Base-by-base conservation (phyloP, 2,113 vertebrate genomes). In the Arvicanthis niloticus region DNA sequence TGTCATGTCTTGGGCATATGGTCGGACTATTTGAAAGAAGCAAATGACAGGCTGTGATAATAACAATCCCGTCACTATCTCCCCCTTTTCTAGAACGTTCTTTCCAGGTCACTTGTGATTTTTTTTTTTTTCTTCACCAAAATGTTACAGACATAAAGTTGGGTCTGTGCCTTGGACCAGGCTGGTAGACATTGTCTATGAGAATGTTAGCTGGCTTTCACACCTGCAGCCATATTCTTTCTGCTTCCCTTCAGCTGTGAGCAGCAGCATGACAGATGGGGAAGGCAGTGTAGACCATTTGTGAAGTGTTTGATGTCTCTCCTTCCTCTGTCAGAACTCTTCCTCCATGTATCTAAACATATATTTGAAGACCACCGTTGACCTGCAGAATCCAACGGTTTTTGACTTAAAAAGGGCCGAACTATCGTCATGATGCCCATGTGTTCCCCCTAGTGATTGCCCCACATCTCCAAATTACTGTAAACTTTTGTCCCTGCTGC, bases 11-110 rank as follows among this genome's bases (percentile, higher is more conserved):
- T 75, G 70, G 92, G 67, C 75, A 91, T 87, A 51, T 62, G 81
- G 42, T 76, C 62, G 73, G 92, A 81, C 62, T 65, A 31, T 62
- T 89, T n/a, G 19, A 45, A 95, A 78, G 94, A 92, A 93, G 56
- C 72, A 56, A 62, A 34, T 48, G 56, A 51, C 48, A 95, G 73
- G 31, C 65, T 21, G 48, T 65, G 48, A 60, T 60, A 75, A 56
- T 95, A 37, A 19, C 68, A 40, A 77, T 65, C n/a, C 37, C 60
- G 5, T 9, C 15, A 0, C 42, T 51, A 0, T 40, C 16, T 21
- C 86, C 84, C 68, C 70, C 93, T 67, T 40, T 67, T 37, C 70
- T 53, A 48, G 40, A 21, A 11, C 12, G 5, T 37, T 67, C 45
- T 70, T 95, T 40, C 53, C 22, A 48, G 60, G 77, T 68, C 15